These are phyloP conservation scores for Heliconius aoede DNA, from an alignment of 2,888 invertebrate species.

Conservation along the genomic window DNA sequence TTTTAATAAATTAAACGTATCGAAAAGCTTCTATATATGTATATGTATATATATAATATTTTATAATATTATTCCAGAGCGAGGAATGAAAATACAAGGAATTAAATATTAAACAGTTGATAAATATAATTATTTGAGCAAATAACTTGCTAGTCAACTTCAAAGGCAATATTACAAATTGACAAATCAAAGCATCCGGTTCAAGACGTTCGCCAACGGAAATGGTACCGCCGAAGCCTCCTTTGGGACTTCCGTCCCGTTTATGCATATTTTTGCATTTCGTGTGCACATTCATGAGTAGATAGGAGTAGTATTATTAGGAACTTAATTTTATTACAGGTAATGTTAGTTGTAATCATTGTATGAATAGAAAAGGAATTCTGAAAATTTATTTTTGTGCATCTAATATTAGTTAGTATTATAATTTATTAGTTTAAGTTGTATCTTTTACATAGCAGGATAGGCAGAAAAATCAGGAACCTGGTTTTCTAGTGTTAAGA, in stretches of 20 bases:
- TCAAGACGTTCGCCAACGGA: conserved; percentile 36
- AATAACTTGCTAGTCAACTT: background rate
- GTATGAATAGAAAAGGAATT: background rate
- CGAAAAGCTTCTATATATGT: too few species aligned
- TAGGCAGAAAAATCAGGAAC: too few species aligned
- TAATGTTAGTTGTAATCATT: background rate
- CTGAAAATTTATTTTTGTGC: background rate
- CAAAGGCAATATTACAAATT: conserved; percentile 25
- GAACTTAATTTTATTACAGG: background rate
- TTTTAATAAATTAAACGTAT: background rate
- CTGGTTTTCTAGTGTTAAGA: too few species aligned
- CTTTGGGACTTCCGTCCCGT: conserved; percentile 37
- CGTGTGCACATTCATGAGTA: conserved; percentile 6
- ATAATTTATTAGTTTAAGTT: too few species aligned
- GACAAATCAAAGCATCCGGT: conserved; percentile 47
- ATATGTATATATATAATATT: too few species aligned
- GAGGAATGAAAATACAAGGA: background rate
- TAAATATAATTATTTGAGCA: background rate
- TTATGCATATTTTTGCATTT: conserved; percentile 41
- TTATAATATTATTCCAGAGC: too few species aligned
- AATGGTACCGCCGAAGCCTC: conserved; percentile 40
- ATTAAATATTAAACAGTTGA: too few species aligned
- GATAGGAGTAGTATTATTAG: background rate
- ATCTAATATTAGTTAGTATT: too few species aligned
- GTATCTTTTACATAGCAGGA: too few species aligned